These are phyloP conservation scores for Grallaria varia DNA, from an alignment of 2,113 vertebrate genomes.

Conservation along the genomic window DNA sequence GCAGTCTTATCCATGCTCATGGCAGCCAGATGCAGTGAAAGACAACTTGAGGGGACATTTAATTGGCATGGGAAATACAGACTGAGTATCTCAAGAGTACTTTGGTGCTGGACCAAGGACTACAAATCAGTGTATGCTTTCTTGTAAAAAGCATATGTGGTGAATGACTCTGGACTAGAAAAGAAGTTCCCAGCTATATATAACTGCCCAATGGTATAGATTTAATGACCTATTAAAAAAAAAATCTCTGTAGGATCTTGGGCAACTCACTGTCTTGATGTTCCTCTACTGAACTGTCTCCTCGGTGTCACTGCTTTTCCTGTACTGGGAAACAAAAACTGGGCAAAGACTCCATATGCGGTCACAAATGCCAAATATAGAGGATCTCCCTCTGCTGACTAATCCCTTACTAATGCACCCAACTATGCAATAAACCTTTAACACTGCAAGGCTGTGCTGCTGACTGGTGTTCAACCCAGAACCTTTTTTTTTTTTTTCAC, in stretches of 20 bases:
- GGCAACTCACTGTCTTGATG: background rate
- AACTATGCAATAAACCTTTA: background rate
- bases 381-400: background rate
- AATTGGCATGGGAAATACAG: background rate
- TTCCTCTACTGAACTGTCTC: background rate
- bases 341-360: background rate
- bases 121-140: background rate
- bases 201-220: background rate
- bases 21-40: background rate
- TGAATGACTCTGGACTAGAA: background rate
- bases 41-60: background rate
- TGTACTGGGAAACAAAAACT: background rate
- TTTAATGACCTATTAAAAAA: background rate
- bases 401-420: background rate
- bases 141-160: background rate
- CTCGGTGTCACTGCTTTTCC: background rate
- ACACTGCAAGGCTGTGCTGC: background rate
- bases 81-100: background rate
- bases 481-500: too few species aligned
- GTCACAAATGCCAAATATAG: background rate
- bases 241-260: background rate
- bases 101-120: background rate
- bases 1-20: background rate
- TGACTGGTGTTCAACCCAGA: background rate
- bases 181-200: background rate